Evolutionary conservation across 1,140 invertebrate genomes (phyloP), one percentile per base, ranked within the genome.

Genomic region (Pseudomyrmex sp.): DNA sequence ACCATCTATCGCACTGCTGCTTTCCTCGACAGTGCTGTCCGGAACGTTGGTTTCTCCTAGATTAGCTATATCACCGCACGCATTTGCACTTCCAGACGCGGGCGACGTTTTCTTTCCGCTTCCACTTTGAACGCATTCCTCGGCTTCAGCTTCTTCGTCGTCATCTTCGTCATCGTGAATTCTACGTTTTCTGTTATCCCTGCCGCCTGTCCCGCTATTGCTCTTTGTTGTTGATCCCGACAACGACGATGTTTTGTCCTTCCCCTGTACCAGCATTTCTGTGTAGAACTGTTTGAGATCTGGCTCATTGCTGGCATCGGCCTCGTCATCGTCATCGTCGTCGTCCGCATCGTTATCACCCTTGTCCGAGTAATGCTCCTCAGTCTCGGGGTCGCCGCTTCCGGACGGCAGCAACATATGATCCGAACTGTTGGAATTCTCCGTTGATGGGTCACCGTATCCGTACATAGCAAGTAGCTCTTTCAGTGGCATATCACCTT

Each of bases 401-500:
- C 89, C 91, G 18, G 83, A 90, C 77, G 83, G 88, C 10, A 89
- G 82, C 18, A 91, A 75, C 80, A 92, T 89, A 59, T 85, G 89
- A 84, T 94, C 93, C 5, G 91, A 92, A 90, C 91, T 92, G 63
- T 93, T 92, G 3, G 92, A 92, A 80, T 93, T 93, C 52, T 93
- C 92, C 26, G 92, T 90, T 4, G 90, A 91, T 4, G 92, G 89
- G 85, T 94, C 92, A 84, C 94, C 95, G 94, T 96, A 97, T 85
- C 97, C 97, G 95, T 98, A 99, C 94, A 98, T 96, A 10, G 97
- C 98, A 85, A 99, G 94, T 66, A 99, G 94, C 92, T 98, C 97
- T 91, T 99, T 98, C 86, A 99, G 95, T 84, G 98, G 98, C 98
- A 99, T 99, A 95, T 99, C 98, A 92, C 97, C 96, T 92, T 96